Evolutionary conservation across 1,140 invertebrate genomes (phyloP), one percentile per base, ranked within the genome.

Genomic region (Zaprionus davidi): DNA sequence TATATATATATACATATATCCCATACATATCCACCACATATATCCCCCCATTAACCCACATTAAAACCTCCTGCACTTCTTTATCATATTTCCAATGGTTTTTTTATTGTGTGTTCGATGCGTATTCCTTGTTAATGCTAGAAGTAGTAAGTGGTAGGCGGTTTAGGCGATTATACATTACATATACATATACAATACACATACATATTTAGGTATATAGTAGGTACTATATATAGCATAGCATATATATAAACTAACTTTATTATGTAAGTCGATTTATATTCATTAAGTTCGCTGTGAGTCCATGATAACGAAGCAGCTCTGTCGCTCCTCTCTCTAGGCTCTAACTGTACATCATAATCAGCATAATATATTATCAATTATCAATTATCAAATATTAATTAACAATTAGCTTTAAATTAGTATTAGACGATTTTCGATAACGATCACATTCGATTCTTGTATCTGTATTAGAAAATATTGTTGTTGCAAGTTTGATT

Each of bases 311-410:
- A 72, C 68, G 75, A 78, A 85, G 78, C 66, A 51, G 44, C 26
- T 41, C 26, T 41, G n/a, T 49, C 24, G 44, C 49, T 74, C 36
- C 59, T 20, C 60, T n/a, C 44, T 28, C 53, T 76, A 77, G 66
- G 65, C 70, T 51, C 46, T 51, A 51, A 71, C 78, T 80, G 81
- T 82, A 82, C 81, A 83, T 58, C 65, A 62, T 62, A 63, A 46
- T 17, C 41, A 46, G 67, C 75, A 68, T 71, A 44, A 49, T 77
- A 77, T 76, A 77, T 65, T 64, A 71, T 55, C 53, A 59, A 59
- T 38, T 38, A 13, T 12, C 12, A 38, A 44, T 46, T 46, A 44
- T 44, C n/a, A 5, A 44, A 17, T 46, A 44, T 44, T 7, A 5
- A 46, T 46, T 38, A 53, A 12, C 24, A 24, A 62, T 31, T 56